These are phyloP conservation scores for Probosciger aterrimus DNA, from an alignment of 2,113 vertebrate genomes.

Conservation along the genomic window DNA sequence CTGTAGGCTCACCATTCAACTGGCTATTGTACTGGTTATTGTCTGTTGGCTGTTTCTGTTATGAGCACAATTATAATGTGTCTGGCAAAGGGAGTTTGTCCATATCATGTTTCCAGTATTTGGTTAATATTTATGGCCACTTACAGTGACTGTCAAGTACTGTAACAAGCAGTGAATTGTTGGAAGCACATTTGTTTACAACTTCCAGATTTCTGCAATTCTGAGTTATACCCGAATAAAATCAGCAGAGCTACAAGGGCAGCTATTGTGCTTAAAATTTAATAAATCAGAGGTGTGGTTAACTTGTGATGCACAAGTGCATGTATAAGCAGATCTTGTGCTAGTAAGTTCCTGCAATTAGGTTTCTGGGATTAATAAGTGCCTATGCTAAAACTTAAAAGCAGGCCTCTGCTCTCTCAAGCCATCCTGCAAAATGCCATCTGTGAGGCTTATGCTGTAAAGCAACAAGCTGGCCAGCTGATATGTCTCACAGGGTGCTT, in stretches of 20 bases:
- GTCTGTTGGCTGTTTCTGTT: background rate
- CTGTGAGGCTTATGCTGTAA: background rate
- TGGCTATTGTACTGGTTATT: background rate
- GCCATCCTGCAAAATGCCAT: background rate
- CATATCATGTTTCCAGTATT: background rate
- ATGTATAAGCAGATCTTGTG: background rate
- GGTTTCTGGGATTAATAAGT: background rate
- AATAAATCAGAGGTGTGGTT: background rate
- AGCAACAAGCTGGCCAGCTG: background rate
- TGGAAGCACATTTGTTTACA: background rate
- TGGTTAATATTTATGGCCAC: background rate
- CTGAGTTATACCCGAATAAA: background rate
- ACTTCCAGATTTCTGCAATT: background rate
- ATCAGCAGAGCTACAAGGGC: background rate
- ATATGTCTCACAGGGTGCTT: background rate
- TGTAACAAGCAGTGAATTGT: background rate
- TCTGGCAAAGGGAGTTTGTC: conserved; percentile 1
- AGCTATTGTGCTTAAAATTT: background rate
- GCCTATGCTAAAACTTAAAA: background rate
- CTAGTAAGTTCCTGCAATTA: background rate
- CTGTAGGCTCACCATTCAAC: background rate
- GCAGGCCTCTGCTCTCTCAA: background rate
- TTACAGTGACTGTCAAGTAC: background rate
- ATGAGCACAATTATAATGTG: background rate
- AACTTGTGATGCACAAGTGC: background rate